phyloP scores from a whole-genome alignment of 2,888 invertebrate genomes.

The Cephus spinipes region DNA sequence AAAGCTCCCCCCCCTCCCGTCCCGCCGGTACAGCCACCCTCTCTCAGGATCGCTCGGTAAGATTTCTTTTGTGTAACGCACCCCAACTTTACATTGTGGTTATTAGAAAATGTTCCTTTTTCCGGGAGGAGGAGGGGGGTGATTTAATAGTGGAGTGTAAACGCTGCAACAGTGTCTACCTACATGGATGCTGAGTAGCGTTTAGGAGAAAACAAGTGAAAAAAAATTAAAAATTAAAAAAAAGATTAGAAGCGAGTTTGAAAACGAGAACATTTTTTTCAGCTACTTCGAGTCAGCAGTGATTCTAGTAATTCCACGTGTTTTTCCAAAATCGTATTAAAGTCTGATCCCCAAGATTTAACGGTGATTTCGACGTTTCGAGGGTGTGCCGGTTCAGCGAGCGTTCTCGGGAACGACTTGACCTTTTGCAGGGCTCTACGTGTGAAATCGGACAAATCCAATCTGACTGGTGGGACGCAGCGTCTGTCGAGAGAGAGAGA shows the following conservation, averaged over 20 bases:
- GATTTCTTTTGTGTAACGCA: conserved; percentile 65
- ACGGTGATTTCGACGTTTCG: too few species aligned
- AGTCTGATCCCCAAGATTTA: too few species aligned
- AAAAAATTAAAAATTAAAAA: too few species aligned
- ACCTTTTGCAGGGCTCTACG: conserved; percentile 19
- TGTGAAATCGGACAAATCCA: conserved; percentile 62
- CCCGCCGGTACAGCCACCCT: background rate
- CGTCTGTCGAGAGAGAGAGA: conserved; percentile 31
- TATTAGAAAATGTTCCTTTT: conserved; percentile 64
- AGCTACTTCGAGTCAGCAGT: too few species aligned
- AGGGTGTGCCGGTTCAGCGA: conserved; percentile 5
- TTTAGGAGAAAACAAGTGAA: too few species aligned
- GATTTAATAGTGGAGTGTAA: conserved; percentile 31
- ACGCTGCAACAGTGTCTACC: background rate
- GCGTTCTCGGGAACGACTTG: background rate
- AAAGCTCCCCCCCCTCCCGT: too few species aligned
- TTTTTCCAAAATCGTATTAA: too few species aligned
- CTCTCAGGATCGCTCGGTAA: conserved; percentile 29
- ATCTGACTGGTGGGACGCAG: conserved; percentile 48
- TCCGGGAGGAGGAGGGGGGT: conserved; percentile 23
- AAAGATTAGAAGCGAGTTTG: too few species aligned
- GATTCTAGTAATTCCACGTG: too few species aligned
- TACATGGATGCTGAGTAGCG: too few species aligned
- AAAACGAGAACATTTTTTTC: too few species aligned
- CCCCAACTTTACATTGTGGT: conserved; percentile 64